Base-by-base conservation (phyloP, 2,113 vertebrate genomes). In the Empidonax alnorum region DNA sequence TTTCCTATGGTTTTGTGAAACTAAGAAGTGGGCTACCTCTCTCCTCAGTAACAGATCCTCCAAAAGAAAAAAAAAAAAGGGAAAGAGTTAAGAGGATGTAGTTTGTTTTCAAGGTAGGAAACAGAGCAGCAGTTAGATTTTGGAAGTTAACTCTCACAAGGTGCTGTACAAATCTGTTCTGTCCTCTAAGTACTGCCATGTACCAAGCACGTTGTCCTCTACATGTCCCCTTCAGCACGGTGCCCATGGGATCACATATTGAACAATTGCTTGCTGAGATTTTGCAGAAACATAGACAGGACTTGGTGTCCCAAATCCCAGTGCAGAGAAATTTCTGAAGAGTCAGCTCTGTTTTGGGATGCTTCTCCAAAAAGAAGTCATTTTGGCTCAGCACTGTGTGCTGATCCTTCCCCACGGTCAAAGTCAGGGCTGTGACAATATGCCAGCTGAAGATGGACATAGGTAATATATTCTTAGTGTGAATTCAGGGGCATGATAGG, bases 51-150 rank as follows among this genome's bases (percentile, higher is more conserved):
- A 31, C 12, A 50, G 30, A 12, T 28, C 31, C 4, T 30, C 49
- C 46, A 8, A 56, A 47, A 35, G 35, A 35, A 63, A 53, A 56
- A n/a, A n/a, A n/a, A 41, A 27, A 28, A 46, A 22, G 2, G 1
- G 7, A 69, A 27, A 78, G 3, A 6, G 44, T 83, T 52, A 67
- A 66, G 31, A 46, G 5, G 15, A 49, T 28, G 14, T 33, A 80
- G 74, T 77, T 89, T 92, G 87, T 59, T 83, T 74, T 93, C 67
- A 79, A 91, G 67, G 84, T 56, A 92, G 69, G 81, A 89, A 96
- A 68, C 12, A 52, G 87, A 96, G 76, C 67, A 85, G 66, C 67
- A 79, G 66, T 89, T 95, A 87, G 73, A 52, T 88, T 95, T 95
- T 90, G 74, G 23, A 93, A 94, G 90, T 79, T 53, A 61, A 78